Percentiles rank a stretch among this genome's conserved stretches.
phyloP scores from a whole-genome alignment of 2,888 invertebrate species.

The Noctua pronuba region DNA sequence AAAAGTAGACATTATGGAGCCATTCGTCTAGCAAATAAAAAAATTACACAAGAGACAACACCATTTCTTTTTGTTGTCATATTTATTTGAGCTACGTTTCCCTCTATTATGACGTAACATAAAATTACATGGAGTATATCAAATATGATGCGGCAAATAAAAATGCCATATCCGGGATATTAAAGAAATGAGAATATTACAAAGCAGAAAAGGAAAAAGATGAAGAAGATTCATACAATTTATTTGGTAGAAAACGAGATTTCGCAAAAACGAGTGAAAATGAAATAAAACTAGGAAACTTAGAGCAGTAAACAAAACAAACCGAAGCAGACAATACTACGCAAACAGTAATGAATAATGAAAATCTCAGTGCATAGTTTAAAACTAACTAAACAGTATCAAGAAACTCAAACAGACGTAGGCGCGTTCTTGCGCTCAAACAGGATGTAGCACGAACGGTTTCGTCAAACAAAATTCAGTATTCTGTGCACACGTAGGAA shows the following conservation, averaged over 20 bases:
- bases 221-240: constrained; percentile 14
- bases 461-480: constrained; percentile 79
- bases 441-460: constrained; percentile 73
- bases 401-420: constrained; percentile 66
- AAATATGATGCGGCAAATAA: constrained; percentile 46
- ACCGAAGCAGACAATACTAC: constrained; percentile 33
- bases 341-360: constrained; percentile 65
- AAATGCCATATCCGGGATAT: constrained; percentile 19
- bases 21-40: constrained; percentile 76
- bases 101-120: constrained; percentile 44
- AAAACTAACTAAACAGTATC: constrained; percentile 73
- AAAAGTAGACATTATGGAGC: constrained; percentile 80
- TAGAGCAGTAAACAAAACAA: constrained; percentile 14
- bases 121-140: constrained; percentile 47
- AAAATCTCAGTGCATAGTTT: constrained; percentile 64
- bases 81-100: constrained; percentile 55
- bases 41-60: constrained; percentile 63
- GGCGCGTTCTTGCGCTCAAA: constrained; percentile 71
- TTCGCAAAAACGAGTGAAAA: background rate
- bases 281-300: constrained; percentile 5
- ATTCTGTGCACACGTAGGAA: constrained; percentile 77
- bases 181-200: constrained; percentile 33
- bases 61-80: constrained; percentile 60
- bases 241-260: background rate
- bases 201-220: constrained; percentile 23